Conservation (phyloP, 2,888 invertebrate genomes). For the Vanessa cardui region DNA sequence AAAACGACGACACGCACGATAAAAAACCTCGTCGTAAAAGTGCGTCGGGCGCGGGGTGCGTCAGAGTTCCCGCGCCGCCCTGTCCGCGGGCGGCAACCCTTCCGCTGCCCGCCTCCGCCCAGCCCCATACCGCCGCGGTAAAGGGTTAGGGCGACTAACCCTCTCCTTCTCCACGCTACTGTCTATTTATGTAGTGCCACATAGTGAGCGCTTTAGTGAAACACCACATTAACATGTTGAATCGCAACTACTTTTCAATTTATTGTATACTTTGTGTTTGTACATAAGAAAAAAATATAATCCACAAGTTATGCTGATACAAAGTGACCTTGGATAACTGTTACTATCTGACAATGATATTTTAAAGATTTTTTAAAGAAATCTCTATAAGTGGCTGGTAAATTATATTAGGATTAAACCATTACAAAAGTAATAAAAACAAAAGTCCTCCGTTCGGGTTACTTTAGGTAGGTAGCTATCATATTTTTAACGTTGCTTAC, state of each 20-base stretch:
- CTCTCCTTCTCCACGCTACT: constrained; percentile 48
- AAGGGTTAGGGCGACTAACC: constrained; percentile 79
- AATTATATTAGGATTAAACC: not conserved
- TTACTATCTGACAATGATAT: too few relatives aligned
- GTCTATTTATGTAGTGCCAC: constrained; percentile 8
- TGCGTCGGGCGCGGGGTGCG: constrained; percentile 64
- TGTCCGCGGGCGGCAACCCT: constrained; percentile 75
- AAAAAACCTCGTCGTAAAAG: constrained; percentile 82
- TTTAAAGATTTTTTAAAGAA: too few relatives aligned
- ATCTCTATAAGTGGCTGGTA: not conserved
- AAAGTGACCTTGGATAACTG: too few relatives aligned
- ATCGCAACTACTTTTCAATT: not conserved
- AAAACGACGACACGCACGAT: constrained; percentile 83
- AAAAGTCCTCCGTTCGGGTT: not conserved
- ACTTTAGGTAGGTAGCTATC: not conserved
- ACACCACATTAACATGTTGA: not conserved
- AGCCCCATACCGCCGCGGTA: constrained; percentile 63
- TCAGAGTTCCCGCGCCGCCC: constrained; percentile 52
- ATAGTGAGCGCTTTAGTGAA: constrained; percentile 11
- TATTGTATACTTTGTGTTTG: not conserved
- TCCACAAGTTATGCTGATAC: too few relatives aligned
- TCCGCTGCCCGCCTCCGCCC: constrained; percentile 72
- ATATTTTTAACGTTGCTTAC: constrained; percentile 23
- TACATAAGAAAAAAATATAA: too few relatives aligned
- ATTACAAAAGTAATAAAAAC: not conserved